phyloP scores from a whole-genome alignment of 2,797 vertebrate species.

The Otus scops region DNA sequence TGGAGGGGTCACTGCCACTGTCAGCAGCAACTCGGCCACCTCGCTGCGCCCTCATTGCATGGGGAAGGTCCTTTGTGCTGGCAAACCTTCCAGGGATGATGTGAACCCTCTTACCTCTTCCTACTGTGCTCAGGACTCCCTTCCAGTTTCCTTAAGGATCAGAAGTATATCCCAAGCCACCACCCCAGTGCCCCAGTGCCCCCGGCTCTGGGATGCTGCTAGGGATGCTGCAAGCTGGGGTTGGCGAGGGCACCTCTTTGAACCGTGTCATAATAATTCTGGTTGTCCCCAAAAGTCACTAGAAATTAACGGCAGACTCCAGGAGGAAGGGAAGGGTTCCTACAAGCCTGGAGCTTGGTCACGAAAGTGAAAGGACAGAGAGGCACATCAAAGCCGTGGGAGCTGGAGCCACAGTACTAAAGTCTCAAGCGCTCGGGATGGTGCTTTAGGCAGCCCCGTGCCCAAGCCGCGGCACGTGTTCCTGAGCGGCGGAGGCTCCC shows the following conservation, averaged over 20 bases:
- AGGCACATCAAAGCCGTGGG: neutral
- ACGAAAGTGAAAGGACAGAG: neutral
- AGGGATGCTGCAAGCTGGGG: neutral
- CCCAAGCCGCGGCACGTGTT: accelerated
- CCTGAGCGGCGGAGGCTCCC: neutral
- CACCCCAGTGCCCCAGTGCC: neutral
- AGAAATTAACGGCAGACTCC: neutral
- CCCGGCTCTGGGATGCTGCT: neutral
- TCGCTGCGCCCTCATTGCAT: accelerated
- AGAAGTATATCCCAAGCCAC: neutral
- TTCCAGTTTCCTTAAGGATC: neutral
- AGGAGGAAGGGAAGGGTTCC: neutral
- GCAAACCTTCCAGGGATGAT: neutral
- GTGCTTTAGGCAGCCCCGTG: accelerated
- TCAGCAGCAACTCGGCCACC: neutral
- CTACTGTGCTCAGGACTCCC: slow-evolving; percentile 18
- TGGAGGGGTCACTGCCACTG: neutral
- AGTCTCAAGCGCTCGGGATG: neutral
- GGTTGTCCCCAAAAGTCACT: neutral
- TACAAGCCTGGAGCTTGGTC: neutral
- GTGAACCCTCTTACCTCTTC: slow-evolving; percentile 32
- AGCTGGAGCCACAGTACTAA: neutral
- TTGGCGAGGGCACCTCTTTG: neutral
- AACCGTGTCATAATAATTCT: neutral
- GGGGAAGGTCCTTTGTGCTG: neutral